Percentiles rank a stretch among this genome's conserved stretches.
Evolutionary conservation across 2,888 invertebrate species (phyloP).

Genomic region (Phyllotreta striolata): DNA sequence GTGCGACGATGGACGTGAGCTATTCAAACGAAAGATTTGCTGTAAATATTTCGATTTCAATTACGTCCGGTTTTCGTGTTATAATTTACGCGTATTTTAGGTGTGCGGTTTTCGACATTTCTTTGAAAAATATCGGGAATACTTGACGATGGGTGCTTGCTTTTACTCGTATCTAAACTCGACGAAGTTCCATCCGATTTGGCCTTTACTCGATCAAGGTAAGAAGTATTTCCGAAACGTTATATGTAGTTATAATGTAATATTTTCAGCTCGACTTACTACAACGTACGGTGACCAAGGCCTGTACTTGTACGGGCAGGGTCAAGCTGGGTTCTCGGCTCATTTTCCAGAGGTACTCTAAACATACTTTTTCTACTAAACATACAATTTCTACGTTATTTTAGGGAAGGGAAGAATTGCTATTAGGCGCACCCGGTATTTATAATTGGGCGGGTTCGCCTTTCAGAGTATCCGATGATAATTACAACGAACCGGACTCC

Average conservation of each 20-base stretch:
- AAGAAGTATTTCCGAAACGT: constrained; percentile 12
- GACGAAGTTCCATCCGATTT: constrained; percentile 37
- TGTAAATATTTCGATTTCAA: constrained; percentile 48
- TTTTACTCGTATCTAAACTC: constrained; percentile 50
- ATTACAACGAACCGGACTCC: constrained; percentile 36
- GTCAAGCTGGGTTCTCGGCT: constrained; percentile 64
- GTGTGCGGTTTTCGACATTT: constrained; percentile 39
- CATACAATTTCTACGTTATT: constrained; percentile 16
- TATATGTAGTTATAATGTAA: neutral
- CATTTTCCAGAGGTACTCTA: constrained; percentile 59
- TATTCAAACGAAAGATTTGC: constrained; percentile 48
- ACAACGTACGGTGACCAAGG: too few species aligned
- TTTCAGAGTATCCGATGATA: constrained; percentile 45
- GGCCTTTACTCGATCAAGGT: constrained; percentile 47
- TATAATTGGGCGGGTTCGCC: constrained; percentile 66
- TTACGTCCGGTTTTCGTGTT: constrained; percentile 5
- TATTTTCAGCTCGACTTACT: constrained; percentile 10
- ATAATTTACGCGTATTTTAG: constrained; percentile 34
- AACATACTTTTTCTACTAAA: too few species aligned
- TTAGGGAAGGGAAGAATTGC: constrained; percentile 51
- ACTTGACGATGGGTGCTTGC: constrained; percentile 54
- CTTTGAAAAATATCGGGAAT: constrained; percentile 36
- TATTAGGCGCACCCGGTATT: constrained; percentile 71
- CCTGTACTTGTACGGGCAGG: constrained; percentile 63
- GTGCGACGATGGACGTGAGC: constrained; percentile 58